A percentile compares a stretch with the other conserved stretches of the same genome.
phyloP scores from a whole-genome alignment of 2,113 vertebrate species.

The Hippocampus mohnikei region DNA sequence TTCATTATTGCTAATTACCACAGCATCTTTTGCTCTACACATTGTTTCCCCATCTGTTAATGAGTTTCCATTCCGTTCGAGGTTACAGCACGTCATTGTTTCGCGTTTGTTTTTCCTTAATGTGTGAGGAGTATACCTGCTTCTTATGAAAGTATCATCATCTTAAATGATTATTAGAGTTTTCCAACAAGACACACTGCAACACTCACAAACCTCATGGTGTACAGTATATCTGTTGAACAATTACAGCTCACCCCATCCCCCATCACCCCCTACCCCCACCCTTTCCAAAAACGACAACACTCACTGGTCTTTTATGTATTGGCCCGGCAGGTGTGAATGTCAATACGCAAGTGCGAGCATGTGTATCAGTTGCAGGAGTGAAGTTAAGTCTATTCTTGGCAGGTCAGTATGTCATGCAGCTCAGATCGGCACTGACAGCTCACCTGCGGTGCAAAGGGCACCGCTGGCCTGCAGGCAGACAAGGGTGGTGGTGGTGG shows the following conservation, averaged over 20 bases:
- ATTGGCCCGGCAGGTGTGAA: slow-evolving; percentile 24
- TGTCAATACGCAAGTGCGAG: slow-evolving; percentile 6
- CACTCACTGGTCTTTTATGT: slow-evolving; percentile 1
- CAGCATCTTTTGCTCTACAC: too few species aligned
- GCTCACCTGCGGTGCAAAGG: slow-evolving; percentile 63
- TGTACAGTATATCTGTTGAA: background rate
- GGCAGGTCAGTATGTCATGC: slow-evolving; percentile 38
- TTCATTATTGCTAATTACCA: too few species aligned
- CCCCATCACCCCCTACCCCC: too few species aligned
- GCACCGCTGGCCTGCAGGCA: slow-evolving; percentile 49
- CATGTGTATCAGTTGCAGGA: slow-evolving; percentile 38
- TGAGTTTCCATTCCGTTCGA: too few species aligned
- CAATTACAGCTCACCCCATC: background rate
- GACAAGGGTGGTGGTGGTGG: background rate
- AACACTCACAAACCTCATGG: background rate
- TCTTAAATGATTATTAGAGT: too few species aligned
- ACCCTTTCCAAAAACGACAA: background rate
- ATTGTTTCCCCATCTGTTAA: too few species aligned
- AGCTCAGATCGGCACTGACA: slow-evolving; percentile 58
- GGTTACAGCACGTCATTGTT: too few species aligned
- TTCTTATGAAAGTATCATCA: too few species aligned
- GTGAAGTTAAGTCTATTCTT: slow-evolving; percentile 36
- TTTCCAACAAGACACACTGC: too few species aligned
- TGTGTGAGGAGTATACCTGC: too few species aligned
- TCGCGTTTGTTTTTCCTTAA: too few species aligned